Conservation (phyloP, 2,797 vertebrate genomes). For the Phyllotis vaccarum region DNA sequence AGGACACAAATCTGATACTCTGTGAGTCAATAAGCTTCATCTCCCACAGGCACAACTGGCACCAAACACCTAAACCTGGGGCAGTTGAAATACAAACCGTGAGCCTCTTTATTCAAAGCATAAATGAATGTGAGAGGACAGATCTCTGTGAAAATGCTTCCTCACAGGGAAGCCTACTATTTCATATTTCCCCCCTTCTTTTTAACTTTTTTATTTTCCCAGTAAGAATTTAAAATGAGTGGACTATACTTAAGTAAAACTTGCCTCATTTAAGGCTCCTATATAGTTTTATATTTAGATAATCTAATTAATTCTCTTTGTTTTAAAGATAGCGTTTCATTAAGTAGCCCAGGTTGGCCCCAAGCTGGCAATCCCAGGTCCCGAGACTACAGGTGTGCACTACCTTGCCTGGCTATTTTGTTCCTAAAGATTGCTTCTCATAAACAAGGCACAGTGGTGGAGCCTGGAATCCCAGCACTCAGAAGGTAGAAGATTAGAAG, state of each 20-base stretch:
- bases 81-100: conserved; percentile 6
- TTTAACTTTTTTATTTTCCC: no score
- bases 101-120: conserved; percentile 26
- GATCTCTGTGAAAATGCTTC: conserved; percentile 4
- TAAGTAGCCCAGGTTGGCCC: not conserved
- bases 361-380: not conserved
- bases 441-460: not conserved
- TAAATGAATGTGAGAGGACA: conserved; percentile 8
- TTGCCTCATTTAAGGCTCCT: conserved; percentile 43
- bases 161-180: not conserved
- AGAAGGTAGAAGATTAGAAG: not conserved
- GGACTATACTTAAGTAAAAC: conserved; percentile 44
- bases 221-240: conserved; percentile 64
- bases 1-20: conserved; percentile 66
- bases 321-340: not conserved
- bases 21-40: conserved; percentile 55
- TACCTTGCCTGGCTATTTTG: not conserved
- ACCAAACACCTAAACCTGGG: conserved; percentile 3
- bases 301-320: conserved; percentile 39
- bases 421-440: conserved; percentile 39
- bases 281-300: conserved; percentile 44
- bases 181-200: not conserved
- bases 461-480: not conserved
- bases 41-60: not conserved
- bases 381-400: not conserved